These are phyloP conservation scores for Enteromius fasciolatus DNA, from an alignment of 2,797 vertebrate genomes.

Conservation along the genomic window DNA sequence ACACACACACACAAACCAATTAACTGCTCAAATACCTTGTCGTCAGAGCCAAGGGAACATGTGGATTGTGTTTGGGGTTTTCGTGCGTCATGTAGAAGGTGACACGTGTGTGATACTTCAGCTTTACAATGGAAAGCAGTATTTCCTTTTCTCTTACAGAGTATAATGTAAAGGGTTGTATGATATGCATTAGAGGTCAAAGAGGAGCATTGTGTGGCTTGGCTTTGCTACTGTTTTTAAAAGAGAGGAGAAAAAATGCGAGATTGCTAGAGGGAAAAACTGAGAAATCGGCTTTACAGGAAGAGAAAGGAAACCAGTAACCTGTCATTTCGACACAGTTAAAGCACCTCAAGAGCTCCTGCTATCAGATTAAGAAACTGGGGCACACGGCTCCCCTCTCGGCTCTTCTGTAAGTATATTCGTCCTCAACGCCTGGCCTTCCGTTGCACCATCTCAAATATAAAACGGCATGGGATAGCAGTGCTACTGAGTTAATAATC, in stretches of 20 bases:
- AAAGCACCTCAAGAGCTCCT: constrained; percentile 33
- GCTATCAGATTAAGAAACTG: constrained; percentile 54
- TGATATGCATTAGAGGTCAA: constrained; percentile 47
- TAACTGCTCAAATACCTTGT: constrained; percentile 35
- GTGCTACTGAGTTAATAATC: constrained; percentile 34
- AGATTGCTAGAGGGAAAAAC: constrained; percentile 5
- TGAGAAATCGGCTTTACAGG: constrained; percentile 3
- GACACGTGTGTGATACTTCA: background rate
- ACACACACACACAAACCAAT: constrained; percentile 30
- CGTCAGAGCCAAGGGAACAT: constrained; percentile 5
- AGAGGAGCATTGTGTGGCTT: constrained; percentile 26
- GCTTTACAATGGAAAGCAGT: background rate
- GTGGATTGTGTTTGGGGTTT: constrained; percentile 14
- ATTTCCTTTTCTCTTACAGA: background rate
- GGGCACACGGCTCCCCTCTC: constrained; percentile 40
- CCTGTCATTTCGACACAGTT: constrained; percentile 37
- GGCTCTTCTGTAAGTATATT: constrained; percentile 29
- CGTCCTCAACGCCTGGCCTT: constrained; percentile 23
- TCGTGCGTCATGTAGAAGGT: background rate
- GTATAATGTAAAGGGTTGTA: constrained; percentile 20
- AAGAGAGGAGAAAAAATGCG: background rate
- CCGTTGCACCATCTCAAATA: constrained; percentile 35
- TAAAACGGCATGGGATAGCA: background rate
- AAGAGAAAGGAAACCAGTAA: constrained; percentile 35
- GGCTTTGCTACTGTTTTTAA: constrained; percentile 45